These are phyloP conservation scores for Podocnemis expansa DNA, from an alignment of 2,113 vertebrate species.

Conservation along the genomic window DNA sequence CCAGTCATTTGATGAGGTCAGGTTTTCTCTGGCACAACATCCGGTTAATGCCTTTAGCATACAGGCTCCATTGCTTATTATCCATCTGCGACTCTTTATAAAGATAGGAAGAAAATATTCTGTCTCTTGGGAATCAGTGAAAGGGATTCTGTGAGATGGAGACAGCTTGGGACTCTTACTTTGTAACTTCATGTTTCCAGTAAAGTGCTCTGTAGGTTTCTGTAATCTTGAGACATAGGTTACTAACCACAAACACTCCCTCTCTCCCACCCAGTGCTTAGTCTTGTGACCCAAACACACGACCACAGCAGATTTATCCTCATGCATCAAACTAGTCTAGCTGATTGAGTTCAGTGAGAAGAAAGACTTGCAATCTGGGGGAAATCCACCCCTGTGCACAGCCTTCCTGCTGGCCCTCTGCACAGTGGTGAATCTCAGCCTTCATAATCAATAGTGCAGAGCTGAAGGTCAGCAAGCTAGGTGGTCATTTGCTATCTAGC, in stretches of 20 bases:
- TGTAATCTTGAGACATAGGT: background rate
- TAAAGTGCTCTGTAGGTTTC: background rate
- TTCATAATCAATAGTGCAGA: background rate
- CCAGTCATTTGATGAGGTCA: background rate
- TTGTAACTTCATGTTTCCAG: background rate
- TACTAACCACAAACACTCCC: background rate
- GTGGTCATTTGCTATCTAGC: background rate
- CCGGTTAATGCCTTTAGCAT: background rate
- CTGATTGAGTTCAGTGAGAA: background rate
- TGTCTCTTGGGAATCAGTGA: background rate
- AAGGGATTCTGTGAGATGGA: background rate
- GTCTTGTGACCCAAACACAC: background rate
- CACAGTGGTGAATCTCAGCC: background rate
- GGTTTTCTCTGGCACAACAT: background rate
- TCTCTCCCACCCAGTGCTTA: background rate
- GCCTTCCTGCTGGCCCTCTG: background rate
- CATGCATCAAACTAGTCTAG: background rate
- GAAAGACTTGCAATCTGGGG: background rate
- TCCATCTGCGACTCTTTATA: background rate
- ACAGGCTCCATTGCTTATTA: background rate
- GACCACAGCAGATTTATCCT: background rate
- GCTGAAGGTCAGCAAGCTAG: background rate
- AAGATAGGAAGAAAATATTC: background rate
- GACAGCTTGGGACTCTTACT: background rate
- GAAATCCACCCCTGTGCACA: background rate